These are phyloP conservation scores for Chelonia mydas DNA, from an alignment of 2,797 vertebrate species.

Conservation along the genomic window DNA sequence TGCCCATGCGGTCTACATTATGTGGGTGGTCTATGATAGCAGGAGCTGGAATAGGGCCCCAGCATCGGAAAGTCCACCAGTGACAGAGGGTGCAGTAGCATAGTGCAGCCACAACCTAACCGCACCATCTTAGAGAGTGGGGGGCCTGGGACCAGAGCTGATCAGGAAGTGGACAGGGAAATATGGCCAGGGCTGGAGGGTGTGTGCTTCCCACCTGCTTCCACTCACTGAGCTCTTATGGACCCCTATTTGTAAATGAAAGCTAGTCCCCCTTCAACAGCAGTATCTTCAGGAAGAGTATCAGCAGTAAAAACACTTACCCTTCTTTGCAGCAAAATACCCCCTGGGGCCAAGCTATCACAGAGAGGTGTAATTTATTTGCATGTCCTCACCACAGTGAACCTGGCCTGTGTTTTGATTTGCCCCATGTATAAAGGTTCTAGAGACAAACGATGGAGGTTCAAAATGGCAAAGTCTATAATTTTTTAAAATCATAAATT, in stretches of 20 bases:
- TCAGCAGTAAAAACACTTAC: conserved; percentile 37
- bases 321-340: conserved; percentile 11
- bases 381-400: neutral
- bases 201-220: conserved; percentile 11
- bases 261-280: neutral
- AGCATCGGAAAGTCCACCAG: neutral
- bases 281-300: conserved; percentile 36
- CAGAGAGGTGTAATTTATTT: neutral
- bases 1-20: neutral
- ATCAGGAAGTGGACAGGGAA: accelerated
- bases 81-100: neutral
- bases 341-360: conserved; percentile 12
- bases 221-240: neutral
- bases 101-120: neutral
- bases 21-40: neutral
- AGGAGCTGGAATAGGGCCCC: neutral
- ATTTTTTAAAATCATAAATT: conserved; percentile 37
- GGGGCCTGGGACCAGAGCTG: accelerated
- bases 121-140: neutral
- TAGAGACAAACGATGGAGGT: conserved; percentile 4
- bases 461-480: conserved; percentile 28
- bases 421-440: neutral
- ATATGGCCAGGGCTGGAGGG: neutral
- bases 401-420: neutral
- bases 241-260: conserved; percentile 8